A percentile compares a stretch with the other conserved stretches of the same genome.
Evolutionary conservation across 1,140 invertebrate genomes (phyloP).

Genomic region (Caerostris darwini): DNA sequence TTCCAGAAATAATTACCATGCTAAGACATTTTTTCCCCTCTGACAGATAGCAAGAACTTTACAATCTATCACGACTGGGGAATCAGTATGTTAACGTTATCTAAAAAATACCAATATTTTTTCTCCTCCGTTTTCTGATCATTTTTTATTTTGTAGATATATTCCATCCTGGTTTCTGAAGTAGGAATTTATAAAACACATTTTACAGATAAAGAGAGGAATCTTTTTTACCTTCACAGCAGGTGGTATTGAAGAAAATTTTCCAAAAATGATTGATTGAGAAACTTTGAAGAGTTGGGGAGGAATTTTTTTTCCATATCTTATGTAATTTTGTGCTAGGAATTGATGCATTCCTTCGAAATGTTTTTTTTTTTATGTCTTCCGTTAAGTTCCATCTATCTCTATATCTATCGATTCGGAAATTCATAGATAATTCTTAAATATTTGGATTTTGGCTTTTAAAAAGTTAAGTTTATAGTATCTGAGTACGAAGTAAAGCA

Average conservation of each 20-base stretch:
- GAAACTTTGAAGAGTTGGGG: slow-evolving; percentile 34
- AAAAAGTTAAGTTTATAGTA: no score
- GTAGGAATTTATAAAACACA: slow-evolving; percentile 55
- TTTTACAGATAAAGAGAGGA: slow-evolving; percentile 55
- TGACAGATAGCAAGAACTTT: slow-evolving; percentile 30
- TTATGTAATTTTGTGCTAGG: slow-evolving; percentile 21
- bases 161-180: slow-evolving; percentile 34
- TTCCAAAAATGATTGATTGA: slow-evolving; percentile 61
- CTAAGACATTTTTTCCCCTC: slow-evolving; percentile 9
- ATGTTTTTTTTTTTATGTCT: neutral
- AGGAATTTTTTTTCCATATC: neutral
- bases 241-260: slow-evolving; percentile 50
- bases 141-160: slow-evolving; percentile 24
- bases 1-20: slow-evolving; percentile 29
- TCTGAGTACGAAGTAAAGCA: no score
- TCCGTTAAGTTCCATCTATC: neutral
- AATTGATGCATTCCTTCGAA: neutral
- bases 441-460: no score
- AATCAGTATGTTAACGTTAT: slow-evolving; percentile 54
- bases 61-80: slow-evolving; percentile 41
- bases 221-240: slow-evolving; percentile 33
- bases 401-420: slow-evolving; percentile 6
- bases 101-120: slow-evolving; percentile 19
- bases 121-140: neutral
- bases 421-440: neutral